Evolutionary conservation across 2,888 invertebrate genomes (phyloP).

Genomic region (Harpalus rubripes): DNA sequence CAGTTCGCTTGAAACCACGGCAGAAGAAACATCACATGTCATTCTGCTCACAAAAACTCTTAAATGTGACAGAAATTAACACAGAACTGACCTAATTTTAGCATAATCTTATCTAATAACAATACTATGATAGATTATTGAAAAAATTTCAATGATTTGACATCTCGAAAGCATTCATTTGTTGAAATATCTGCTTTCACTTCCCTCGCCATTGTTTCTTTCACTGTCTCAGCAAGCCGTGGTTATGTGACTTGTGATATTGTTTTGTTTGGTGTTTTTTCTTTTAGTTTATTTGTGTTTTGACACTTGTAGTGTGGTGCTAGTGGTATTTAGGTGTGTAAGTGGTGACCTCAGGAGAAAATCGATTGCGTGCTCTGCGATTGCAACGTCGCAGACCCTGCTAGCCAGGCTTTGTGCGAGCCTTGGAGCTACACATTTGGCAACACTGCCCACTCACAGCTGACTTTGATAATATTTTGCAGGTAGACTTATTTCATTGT

Average conservation of each 20-base stretch:
- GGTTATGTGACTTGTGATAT: constrained; percentile 41
- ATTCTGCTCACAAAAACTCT: neutral
- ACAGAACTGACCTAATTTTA: neutral
- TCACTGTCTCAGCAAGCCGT: neutral
- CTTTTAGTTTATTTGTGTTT: constrained; percentile 53
- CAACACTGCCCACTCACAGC: constrained; percentile 38
- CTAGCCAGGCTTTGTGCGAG: constrained; percentile 28
- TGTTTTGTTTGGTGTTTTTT: constrained; percentile 51
- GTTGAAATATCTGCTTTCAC: constrained; percentile 38
- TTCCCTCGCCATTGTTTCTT: constrained; percentile 47
- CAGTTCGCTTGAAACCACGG: constrained; percentile 42
- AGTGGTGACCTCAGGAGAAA: constrained; percentile 33
- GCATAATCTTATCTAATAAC: constrained; percentile 1
- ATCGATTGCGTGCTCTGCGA: constrained; percentile 33
- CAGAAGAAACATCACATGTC: constrained; percentile 2
- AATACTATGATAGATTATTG: neutral
- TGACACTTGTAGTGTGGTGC: constrained; percentile 45
- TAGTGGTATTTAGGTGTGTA: constrained; percentile 47
- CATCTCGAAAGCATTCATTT: neutral
- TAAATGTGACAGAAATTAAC: constrained; percentile 41
- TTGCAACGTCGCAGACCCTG: constrained; percentile 42
- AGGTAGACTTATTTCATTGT: constrained; percentile 20
- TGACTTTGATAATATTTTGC: constrained; percentile 56
- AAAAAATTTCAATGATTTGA: constrained; percentile 17
- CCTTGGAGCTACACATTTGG: constrained; percentile 35